These are phyloP conservation scores for Cinclus cinclus DNA, from an alignment of 2,113 vertebrate genomes.

Conservation along the genomic window DNA sequence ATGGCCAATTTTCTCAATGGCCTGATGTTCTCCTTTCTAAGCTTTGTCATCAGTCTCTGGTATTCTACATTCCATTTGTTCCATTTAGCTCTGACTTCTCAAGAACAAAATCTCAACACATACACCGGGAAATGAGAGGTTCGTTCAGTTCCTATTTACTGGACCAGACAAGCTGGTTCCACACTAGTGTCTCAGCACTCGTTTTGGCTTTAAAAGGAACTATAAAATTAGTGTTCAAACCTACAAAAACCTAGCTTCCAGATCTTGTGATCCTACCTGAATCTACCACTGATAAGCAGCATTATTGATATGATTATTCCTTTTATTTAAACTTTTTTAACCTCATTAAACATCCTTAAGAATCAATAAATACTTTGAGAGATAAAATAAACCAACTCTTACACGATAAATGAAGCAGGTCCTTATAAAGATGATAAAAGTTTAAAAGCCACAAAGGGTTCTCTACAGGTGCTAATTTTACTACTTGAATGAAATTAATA, in stretches of 20 bases:
- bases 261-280: neutral
- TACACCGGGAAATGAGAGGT: neutral
- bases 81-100: neutral
- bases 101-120: neutral
- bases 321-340: neutral
- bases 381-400: conserved; percentile 43
- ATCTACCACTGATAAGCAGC: neutral
- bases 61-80: neutral
- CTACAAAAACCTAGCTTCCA: neutral
- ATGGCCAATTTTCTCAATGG: neutral
- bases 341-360: neutral
- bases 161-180: neutral
- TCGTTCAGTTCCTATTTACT: neutral
- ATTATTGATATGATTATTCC: neutral
- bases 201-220: neutral
- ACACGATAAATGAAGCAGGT: conserved; percentile 48
- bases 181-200: neutral
- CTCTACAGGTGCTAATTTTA: conserved; percentile 84
- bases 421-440: conserved; percentile 71
- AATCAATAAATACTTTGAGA: conserved; percentile 16
- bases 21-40: neutral
- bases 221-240: neutral
- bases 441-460: conserved; percentile 74
- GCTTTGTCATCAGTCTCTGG: neutral
- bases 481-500: conserved; percentile 84